Conservation (phyloP, 2,113 vertebrate species). For the Sylvilagus bachmani region DNA sequence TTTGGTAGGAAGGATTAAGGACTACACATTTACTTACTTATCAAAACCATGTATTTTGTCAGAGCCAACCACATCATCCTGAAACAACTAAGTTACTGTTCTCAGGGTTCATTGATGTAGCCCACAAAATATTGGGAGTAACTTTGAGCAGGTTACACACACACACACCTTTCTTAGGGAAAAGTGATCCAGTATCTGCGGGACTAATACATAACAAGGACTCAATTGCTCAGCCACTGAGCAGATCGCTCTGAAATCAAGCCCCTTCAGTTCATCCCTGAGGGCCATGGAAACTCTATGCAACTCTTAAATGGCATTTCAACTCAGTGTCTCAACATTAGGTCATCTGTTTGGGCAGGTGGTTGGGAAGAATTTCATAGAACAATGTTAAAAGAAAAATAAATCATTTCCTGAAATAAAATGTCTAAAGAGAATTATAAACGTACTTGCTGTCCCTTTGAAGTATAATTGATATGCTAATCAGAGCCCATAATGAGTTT, state of each 20-base stretch:
- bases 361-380: slow-evolving; percentile 46
- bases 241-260: background rate
- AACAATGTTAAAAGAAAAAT: slow-evolving; percentile 34
- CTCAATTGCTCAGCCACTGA: background rate
- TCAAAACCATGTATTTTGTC: slow-evolving; percentile 26
- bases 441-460: slow-evolving; percentile 58
- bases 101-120: background rate
- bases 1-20: background rate
- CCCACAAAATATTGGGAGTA: background rate
- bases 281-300: slow-evolving; percentile 1
- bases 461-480: slow-evolving; percentile 63
- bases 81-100: background rate
- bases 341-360: slow-evolving; percentile 48
- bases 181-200: background rate
- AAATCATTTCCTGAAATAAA: slow-evolving; percentile 57
- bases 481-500: slow-evolving; percentile 58
- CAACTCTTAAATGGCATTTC: background rate
- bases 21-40: background rate
- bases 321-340: slow-evolving; percentile 18
- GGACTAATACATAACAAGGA: background rate
- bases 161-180: background rate
- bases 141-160: background rate
- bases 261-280: background rate
- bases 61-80: background rate
- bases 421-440: slow-evolving; percentile 24